A percentile compares a stretch with the other conserved stretches of the same genome.
These are phyloP conservation scores for Anser cygnoides DNA, from an alignment of 2,113 vertebrate species.

Conservation along the genomic window DNA sequence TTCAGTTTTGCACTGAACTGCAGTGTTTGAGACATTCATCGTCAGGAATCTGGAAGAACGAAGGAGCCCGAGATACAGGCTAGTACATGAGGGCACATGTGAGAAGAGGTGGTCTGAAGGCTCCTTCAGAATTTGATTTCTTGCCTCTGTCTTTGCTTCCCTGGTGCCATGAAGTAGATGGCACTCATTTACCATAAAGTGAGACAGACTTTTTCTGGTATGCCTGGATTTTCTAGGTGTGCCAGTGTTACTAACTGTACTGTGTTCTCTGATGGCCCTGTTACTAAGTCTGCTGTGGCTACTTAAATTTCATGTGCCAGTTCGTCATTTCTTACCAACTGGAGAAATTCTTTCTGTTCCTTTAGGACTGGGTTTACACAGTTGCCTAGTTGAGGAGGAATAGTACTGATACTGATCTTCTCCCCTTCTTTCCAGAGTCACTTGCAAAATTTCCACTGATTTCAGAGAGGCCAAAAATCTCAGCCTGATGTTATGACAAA, in stretches of 20 bases:
- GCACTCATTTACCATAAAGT: not conserved
- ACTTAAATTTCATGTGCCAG: not conserved
- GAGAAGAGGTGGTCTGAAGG: not conserved
- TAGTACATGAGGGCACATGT: too few relatives aligned
- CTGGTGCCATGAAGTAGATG: not conserved
- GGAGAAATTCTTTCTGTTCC: not conserved
- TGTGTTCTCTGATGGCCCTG: not conserved
- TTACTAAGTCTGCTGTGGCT: not conserved
- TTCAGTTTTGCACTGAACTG: not conserved
- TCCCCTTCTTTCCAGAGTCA: not conserved
- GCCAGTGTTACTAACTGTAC: not conserved
- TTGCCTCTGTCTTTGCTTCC: not conserved
- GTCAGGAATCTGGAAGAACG: not conserved
- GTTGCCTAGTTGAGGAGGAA: not conserved
- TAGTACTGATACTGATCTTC: not conserved
- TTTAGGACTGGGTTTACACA: not conserved
- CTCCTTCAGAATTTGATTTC: not conserved
- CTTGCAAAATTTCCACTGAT: not conserved
- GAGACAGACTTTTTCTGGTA: not conserved
- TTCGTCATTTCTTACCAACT: not conserved
- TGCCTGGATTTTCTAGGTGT: not conserved
- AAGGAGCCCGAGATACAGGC: not conserved
- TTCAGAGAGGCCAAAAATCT: not conserved
- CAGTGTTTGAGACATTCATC: not conserved
- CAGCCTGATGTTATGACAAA: not conserved